Evolutionary conservation across 2,113 vertebrate species (phyloP), one percentile per base, ranked within the genome.

Genomic region (Pyxicephalus adspersus): DNA sequence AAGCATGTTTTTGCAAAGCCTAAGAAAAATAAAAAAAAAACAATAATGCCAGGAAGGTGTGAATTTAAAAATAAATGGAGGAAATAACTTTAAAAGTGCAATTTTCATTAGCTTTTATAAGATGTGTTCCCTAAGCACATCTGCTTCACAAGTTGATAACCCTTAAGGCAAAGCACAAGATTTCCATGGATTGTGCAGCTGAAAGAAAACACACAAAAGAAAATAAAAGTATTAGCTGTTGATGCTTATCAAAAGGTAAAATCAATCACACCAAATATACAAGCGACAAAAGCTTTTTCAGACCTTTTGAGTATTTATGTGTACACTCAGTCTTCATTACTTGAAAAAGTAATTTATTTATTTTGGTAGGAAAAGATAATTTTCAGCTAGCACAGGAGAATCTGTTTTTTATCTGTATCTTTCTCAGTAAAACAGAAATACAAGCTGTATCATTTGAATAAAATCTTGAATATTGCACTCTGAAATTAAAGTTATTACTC

Each of bases 81-180:
- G 80, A 75, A 73, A 81, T 81, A 81, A 81, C 79, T 81, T 81
- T 74, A 55, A 76, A 74, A 75, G 68, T 54, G 61, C 80, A 82
- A 82, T 82, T 75, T 82, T 82, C 80, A 82, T 82, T 82, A 75
- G 80, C 63, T 75, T 75, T 66, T 82, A 66, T 82, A 77, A 77
- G 75, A 65, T 77, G 66, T 66, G 80, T 75, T 82, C 71, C 34
- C 58, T 58, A 75, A 75, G 20, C 71, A 75, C 80, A 82, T 82
- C 80, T 82, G 80, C 80, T 82, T 64, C 71, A 57, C 79, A 64
- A 74, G 63, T 82, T 82, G 80, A 82, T 82, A 75, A 82, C 80
- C 80, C 70, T 75, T 58, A 82, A 65, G 79, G 80, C 71, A 82
- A 65, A 58, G 60, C 18, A 81, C 70, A 75, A 74, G 51, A 75